Base-by-base conservation (phyloP, 2,113 vertebrate genomes). In the Cebus imitator region DNA sequence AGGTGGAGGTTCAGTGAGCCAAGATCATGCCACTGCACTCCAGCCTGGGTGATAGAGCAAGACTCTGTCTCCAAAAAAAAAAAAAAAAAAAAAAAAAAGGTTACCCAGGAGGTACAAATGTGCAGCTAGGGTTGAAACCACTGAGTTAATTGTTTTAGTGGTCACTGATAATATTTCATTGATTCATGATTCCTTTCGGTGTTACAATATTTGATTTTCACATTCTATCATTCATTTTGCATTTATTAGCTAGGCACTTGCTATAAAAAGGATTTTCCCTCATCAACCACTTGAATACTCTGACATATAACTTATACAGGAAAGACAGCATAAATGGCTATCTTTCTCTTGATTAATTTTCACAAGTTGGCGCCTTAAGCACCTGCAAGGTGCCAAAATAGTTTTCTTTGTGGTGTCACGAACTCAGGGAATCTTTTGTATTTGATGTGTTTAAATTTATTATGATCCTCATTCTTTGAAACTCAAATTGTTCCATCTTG, bases 371-470 rank as follows among this genome's bases (percentile, higher is more conserved):
- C 80, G 7, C 61, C 79, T 72, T 66, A 32, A 66, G 64, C 85
- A 79, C 75, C 7, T 97, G 55, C 75, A 90, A 90, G 48, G 30
- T 92, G 40, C 80, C 76, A 96, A 94, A 96, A 72, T 75, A 80
- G 9, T 13, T 72, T 91, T 52, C 70, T 57, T 21, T 66, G 21
- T 16, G 82, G n/a, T 27, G 23, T 93, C 40, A 30, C 64, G 50
- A 86, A 93, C 45, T 83, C 79, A 61, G 32, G 70, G 92, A 89
- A 76, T 91, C 94, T 66, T 91, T 76, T 70, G 43, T 75, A 95
- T 93, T 95, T 93, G 81, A 82, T 95, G 88, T 80, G 76, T 79
- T 96, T 93, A 70, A 86, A 85, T 94, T 91, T 32, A 68, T 95
- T 90, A 50, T 2, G 94, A 27, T 94, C 25, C 64, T 94, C 85